phyloP scores from a whole-genome alignment of 2,113 vertebrate genomes.

The Actenoides lindsayi region DNA sequence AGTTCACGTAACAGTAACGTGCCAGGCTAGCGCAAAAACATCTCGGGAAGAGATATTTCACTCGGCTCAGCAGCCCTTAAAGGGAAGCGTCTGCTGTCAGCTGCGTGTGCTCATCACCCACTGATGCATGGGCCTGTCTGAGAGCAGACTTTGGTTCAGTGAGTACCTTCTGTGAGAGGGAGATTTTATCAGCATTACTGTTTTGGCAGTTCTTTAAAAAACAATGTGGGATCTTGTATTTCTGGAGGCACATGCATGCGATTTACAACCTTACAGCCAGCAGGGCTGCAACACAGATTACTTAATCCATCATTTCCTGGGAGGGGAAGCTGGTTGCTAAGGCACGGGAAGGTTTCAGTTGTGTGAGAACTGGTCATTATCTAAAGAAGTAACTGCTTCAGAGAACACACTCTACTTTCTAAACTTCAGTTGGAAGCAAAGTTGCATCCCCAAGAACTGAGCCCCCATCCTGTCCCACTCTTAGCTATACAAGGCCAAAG shows the following conservation, averaged over 20 bases:
- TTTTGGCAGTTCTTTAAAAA: background rate
- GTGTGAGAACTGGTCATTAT: background rate
- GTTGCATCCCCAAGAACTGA: background rate
- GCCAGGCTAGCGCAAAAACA: background rate
- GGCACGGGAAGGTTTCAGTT: background rate
- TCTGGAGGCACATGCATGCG: background rate
- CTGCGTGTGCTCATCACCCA: background rate
- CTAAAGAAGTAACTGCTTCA: background rate
- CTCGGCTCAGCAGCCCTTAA: background rate
- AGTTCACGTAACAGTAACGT: background rate
- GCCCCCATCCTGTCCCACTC: background rate
- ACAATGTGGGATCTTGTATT: background rate
- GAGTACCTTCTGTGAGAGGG: accelerated
- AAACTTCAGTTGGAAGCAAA: background rate
- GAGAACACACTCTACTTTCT: background rate
- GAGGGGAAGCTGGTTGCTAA: background rate
- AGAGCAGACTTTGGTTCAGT: background rate
- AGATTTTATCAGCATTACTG: background rate
- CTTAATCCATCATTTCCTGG: background rate
- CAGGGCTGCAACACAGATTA: background rate
- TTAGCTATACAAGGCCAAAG: background rate
- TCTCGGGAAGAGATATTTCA: background rate
- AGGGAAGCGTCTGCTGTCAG: background rate
- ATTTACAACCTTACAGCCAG: slow-evolving; percentile 14
- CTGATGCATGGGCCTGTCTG: slow-evolving; percentile 33